Percentiles rank a stretch among this genome's conserved stretches.
These are phyloP conservation scores for Melozone crissalis DNA, from an alignment of 2,113 vertebrate species.

Conservation along the genomic window DNA sequence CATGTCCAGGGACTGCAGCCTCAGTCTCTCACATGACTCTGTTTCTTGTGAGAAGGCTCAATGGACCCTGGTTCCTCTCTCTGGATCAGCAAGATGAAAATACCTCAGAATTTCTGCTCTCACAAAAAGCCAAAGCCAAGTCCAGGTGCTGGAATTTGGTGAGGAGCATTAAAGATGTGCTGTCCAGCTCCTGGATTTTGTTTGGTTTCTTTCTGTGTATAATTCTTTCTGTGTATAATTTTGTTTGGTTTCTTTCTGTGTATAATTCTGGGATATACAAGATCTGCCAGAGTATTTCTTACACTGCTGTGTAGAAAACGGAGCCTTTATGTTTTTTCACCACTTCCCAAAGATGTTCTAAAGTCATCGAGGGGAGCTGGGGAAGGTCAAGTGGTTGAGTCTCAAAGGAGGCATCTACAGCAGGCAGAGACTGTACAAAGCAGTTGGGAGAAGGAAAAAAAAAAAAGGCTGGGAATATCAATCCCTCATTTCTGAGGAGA, in stretches of 20 bases:
- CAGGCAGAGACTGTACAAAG: not conserved
- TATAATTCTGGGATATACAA: not conserved
- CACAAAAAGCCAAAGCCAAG: not conserved
- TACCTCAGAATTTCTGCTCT: not conserved
- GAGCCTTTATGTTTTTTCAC: not conserved
- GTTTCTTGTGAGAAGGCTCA: not conserved
- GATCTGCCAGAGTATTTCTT: not conserved
- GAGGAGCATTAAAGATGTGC: not conserved
- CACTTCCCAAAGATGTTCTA: not conserved
- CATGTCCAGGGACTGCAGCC: not conserved
- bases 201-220: not conserved
- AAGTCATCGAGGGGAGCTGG: not conserved
- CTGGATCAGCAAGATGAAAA: not conserved
- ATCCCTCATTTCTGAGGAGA: not conserved
- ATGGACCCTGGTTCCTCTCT: not conserved
- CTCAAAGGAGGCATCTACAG: not conserved
- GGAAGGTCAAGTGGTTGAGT: not conserved
- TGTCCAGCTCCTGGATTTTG: not conserved
- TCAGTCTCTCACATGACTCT: not conserved
- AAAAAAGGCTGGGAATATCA: accelerated
- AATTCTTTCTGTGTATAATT: not conserved
- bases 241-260: not conserved
- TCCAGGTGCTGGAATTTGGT: not conserved
- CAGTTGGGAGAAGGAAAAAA: not conserved
- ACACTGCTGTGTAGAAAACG: not conserved